Base-by-base conservation (phyloP, 92 coral and sea anemone species). In the Paramuricea clavata region DNA sequence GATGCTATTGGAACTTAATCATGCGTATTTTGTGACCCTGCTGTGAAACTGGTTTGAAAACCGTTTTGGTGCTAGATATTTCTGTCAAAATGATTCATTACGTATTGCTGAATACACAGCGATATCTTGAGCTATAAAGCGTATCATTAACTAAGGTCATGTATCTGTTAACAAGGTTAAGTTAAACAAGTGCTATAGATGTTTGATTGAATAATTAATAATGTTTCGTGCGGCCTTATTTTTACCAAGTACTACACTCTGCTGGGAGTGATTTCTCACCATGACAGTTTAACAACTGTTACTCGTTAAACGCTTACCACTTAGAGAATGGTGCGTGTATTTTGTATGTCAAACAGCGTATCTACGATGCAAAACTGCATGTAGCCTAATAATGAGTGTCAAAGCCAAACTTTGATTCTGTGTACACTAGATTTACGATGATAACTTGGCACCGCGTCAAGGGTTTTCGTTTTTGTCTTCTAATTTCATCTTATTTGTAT, bases 81-180 rank as follows among this genome's bases (percentile, higher is more conserved):
- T 49, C 59, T 73, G 60, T 73, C 60, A 23, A n/a, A 17, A 30
- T 70, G 52, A 70, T 70, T 31, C 52, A 70, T 70, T 10, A 19
- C 44, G 5, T 68, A 4, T 28, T 23, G 21, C 76, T 70, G 7
- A 68, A 30, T 8, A 68, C 17, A 31, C 49, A 34, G 76, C 42
- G 49, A 13, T 34, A 34, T 30, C 27, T 1, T 39, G 27, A 21
- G 39, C 33, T 30, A 6, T 32, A 1, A 4, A 6, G 33, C 21
- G 5, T 36, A 68, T 23, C 34, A 61, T 61, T 23, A 9, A 47
- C 52, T 10, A 47, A 47, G 52, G 13, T 47, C 52, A 47, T 47
- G 52, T 9, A 15, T 47, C 17, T 15, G 13, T 47, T 10, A 9
- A 9, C 17, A 47, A 5, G 52, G 16, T 47, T 47, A 47, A 47